Evolutionary conservation across 53 echinoderm and acorn worm genomes (phyloP), one percentile per base, ranked within the genome.

Genomic region (Stichopus horrens): DNA sequence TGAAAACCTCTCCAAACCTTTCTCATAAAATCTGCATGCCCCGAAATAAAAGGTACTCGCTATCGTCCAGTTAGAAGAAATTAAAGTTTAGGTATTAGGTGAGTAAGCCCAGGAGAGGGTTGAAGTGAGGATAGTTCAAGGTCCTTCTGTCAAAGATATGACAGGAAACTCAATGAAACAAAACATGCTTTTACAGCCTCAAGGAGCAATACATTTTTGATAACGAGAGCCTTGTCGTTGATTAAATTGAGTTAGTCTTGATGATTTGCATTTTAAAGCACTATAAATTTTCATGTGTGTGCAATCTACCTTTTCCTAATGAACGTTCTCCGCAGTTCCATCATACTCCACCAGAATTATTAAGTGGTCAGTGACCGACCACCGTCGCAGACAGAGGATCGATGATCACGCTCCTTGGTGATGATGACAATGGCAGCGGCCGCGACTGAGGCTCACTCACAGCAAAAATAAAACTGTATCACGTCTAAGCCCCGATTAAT

Each of bases 341-440:
- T 20, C n/a, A 71, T 7, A 37, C 37, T 37, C 37, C 75, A 20
- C 18, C 21, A 81, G 57, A 71, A 16, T 71, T 16, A 56, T 57
- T 81, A 81, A 56, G 58, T 81, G 81, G 81, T 81, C 81, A 81
- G 81, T 81, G 81, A 81, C 81, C 81, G 57, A 71, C 71, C n/a
- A 20, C 19, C 21, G 57, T 21, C 56, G 81, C 57, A 56, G 13
- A 75, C 9, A 75, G 9, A 10, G 52, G 37, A 37, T 37, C 37
- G 37, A 37, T 37, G 37, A 37, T 37, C 37, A 37, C 37, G 37
- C 37, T 37, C 37, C 37, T 37, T 37, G 37, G 0, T 2, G 37
- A 37, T 37, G 37, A 37, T 37, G 37, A 37, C 11, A n/a, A 18
- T 16, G 18, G 11, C 19, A 71, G 71, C 18, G n/a, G 71, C 63